These are phyloP conservation scores for Esox niger DNA, from an alignment of 2,113 vertebrate species.

Conservation along the genomic window DNA sequence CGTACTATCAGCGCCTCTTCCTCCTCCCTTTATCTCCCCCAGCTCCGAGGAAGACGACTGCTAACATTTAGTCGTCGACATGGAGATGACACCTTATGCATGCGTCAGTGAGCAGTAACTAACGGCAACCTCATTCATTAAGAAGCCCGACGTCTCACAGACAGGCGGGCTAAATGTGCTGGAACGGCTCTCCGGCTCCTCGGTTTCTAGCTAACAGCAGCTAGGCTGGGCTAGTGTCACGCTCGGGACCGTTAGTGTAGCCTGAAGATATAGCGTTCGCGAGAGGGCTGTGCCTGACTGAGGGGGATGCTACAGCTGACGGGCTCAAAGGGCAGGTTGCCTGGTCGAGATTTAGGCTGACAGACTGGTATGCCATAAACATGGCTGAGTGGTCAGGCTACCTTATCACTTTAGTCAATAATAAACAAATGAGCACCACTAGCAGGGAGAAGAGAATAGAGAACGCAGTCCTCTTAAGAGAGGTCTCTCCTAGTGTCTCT, in stretches of 20 bases:
- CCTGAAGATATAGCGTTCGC: neutral
- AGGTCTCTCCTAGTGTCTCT: neutral
- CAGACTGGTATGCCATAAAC: neutral
- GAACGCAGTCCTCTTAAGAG: neutral
- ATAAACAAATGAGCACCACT: no score
- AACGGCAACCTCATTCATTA: constrained; percentile 76
- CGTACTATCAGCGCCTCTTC: no score
- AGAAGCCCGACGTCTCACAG: constrained; percentile 64
- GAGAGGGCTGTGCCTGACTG: neutral
- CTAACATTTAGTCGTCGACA: constrained; percentile 38
- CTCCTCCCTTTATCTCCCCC: neutral
- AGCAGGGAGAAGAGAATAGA: neutral
- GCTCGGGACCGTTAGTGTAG: neutral
- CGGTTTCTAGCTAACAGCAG: constrained; percentile 29
- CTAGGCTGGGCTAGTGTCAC: constrained; percentile 27
- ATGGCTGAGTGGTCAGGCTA: neutral
- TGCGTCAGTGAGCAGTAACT: constrained; percentile 73
- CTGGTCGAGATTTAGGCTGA: neutral
- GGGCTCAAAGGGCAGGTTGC: neutral
- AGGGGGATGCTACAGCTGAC: neutral
- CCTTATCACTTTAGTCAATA: neutral
- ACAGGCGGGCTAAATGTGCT: constrained; percentile 69
- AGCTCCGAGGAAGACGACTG: constrained; percentile 54
- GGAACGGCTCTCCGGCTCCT: constrained; percentile 58
- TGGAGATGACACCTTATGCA: constrained; percentile 47